Evolutionary conservation across 35 echinoderm and acorn worm species (phyloP), one percentile per base, ranked within the genome.

Genomic region (Apostichopus japonicus): DNA sequence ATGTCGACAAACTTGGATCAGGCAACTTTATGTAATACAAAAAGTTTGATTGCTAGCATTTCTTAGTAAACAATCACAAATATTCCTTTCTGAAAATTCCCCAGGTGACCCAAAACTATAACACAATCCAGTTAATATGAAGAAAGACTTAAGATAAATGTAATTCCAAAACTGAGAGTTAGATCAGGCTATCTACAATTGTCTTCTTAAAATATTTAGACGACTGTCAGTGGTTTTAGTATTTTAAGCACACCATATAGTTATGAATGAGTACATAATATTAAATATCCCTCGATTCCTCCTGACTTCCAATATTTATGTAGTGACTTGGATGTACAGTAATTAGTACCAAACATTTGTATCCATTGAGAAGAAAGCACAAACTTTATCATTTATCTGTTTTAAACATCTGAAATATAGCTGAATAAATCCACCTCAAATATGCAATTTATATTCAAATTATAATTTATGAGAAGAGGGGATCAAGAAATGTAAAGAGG

Each of bases 401-500:
- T 21, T 75, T 75, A 19, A 75, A 75, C 6, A 75, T 75, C 71
- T 19, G n/a, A 73, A 73, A 73, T 22, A 73, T 17, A n/a, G 70
- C n/a, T 73, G 70, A 16, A 73, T 73, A 73, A 73, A 75, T 44
- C 33, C 33, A 75, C n/a, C 71, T 75, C 71, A 75, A 75, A 4
- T 75, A 23, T 75, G 6, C 71, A 75, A 75, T 23, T 75, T 75
- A 75, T 75, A 75, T 23, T 75, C 71, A 75, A 75, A 19, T 75
- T 75, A 19, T 19, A 7, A 23, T 6, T 7, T 75, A 75, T n/a
- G 17, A 75, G 71, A 6, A 75, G 71, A 44, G 4, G 33, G 33
- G 33, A 44, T 44, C 33, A 44, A 44, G 33, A 44, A 44, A 44
- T 44, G 33, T 44, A 44, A 44, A 44, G 33, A 44, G 33, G 33